Conservation (phyloP, 1,140 invertebrate genomes). For the Wiebesia pumilae region DNA sequence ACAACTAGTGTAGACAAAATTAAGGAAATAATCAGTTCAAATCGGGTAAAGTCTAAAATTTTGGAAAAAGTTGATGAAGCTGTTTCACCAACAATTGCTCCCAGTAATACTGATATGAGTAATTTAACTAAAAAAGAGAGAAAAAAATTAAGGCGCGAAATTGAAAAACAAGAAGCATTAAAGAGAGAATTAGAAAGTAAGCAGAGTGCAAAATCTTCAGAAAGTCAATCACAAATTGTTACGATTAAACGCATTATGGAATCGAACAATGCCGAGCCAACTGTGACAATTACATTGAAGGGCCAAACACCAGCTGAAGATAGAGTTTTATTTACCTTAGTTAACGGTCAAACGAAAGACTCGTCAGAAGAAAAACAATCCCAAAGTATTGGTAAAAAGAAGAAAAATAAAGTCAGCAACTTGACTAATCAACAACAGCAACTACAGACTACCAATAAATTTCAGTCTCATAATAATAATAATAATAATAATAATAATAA, state of each 20-base stretch:
- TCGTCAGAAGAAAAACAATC: slow-evolving; percentile 65
- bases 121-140: slow-evolving; percentile 70
- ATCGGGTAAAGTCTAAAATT: slow-evolving; percentile 44
- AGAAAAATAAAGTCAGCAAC: slow-evolving; percentile 72
- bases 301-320: slow-evolving; percentile 84
- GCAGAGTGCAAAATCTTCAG: slow-evolving; percentile 59
- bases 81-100: background rate
- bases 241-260: slow-evolving; percentile 83
- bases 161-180: slow-evolving; percentile 63
- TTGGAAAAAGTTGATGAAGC: slow-evolving; percentile 3
- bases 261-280: slow-evolving; percentile 79
- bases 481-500: slow-evolving; percentile 26
- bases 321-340: slow-evolving; percentile 82
- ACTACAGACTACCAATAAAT: slow-evolving; percentile 53
- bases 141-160: slow-evolving; percentile 68
- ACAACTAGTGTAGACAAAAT: slow-evolving; percentile 50
- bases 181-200: slow-evolving; percentile 60
- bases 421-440: slow-evolving; percentile 51
- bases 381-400: slow-evolving; percentile 69
- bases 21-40: slow-evolving; percentile 15
- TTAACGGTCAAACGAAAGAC: slow-evolving; percentile 82
- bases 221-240: slow-evolving; percentile 79
- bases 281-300: slow-evolving; percentile 85
- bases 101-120: slow-evolving; percentile 45
- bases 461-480: slow-evolving; percentile 59